Base-by-base conservation (phyloP, 1,140 invertebrate species). In the Mya arenaria region DNA sequence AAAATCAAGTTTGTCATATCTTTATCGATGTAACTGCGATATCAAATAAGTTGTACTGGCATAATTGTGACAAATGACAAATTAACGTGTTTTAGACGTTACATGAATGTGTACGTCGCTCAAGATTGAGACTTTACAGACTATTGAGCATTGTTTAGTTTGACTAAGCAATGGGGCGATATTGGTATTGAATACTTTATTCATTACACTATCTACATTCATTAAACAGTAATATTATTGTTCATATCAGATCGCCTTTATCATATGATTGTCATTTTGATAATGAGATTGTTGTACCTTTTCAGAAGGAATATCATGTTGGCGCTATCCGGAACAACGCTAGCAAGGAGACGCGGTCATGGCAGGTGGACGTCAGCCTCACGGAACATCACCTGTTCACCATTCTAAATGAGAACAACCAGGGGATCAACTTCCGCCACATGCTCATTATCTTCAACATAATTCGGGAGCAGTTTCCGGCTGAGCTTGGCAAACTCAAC, bases 361-460 rank as follows among this genome's bases (percentile, higher is more conserved):
- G 69, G 69, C 8, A 30, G n/a, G 23, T 52, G 5, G 58, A 72
- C n/a, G 30, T 56, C 4, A 72, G 15, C 25, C 37, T 37, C 48
- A 6, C 34, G 4, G 69, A 72, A 34, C 19, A 56, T 10, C 48
- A 72, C 30, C 17, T 72, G 0, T 72, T 30, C n/a, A 0, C 34
- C 0, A 37, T 37, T n/a, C 17, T 72, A 10, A 52, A 72, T 5
- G 17, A 32, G 15, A 23, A 72, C 32, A 37, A 52, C 55, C 15
- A n/a, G 23, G 52, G n/a, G 4, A 15, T 72, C 13, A 34, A 56
- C 48, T 72, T 52, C 30, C 55, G 48, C 55, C 44, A 72, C 13
- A 36, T 72, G 55, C 48, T 72, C 23, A 32, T 72, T 13, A 4
- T 72, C 2, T 23, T 72, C 30, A 36, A 72, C 17, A 72, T 72